Evolutionary conservation across 2,888 invertebrate genomes (phyloP).

Genomic region (Galeopsomyia nigrocyanea): DNA sequence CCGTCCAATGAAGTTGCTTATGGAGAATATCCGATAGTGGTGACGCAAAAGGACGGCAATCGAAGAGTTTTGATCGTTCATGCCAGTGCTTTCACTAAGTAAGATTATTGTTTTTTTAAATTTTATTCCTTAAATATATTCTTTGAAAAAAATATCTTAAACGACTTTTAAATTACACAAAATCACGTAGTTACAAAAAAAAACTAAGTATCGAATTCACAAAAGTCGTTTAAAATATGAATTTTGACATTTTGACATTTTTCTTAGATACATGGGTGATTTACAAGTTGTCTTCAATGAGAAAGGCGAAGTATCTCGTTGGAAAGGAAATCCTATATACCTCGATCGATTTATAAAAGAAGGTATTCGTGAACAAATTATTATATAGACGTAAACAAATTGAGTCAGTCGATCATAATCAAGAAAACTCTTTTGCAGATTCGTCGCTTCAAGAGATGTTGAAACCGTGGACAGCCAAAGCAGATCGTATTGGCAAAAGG

Average conservation of each 20-base stretch:
- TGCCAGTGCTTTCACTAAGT: constrained; percentile 79
- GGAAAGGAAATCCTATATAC: constrained; percentile 82
- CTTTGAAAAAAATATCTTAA: not conserved
- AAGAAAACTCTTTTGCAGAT: constrained; percentile 70
- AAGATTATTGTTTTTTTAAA: constrained; percentile 40
- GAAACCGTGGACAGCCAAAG: constrained; percentile 73
- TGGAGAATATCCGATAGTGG: constrained; percentile 81
- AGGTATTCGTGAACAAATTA: constrained; percentile 70
- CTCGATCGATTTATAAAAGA: constrained; percentile 75
- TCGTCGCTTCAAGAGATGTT: constrained; percentile 73
- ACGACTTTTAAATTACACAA: constrained; percentile 6
- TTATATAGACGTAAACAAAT: not conserved
- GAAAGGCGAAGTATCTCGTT: constrained; percentile 75
- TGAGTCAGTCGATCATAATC: not conserved
- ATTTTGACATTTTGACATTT: not conserved
- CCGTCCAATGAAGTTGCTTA: constrained; percentile 64
- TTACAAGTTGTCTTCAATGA: constrained; percentile 80
- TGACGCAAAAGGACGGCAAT: constrained; percentile 72
- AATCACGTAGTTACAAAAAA: no score
- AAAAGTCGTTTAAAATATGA: not conserved
- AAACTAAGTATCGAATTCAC: no score
- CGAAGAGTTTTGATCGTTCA: constrained; percentile 78
- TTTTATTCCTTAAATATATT: no score
- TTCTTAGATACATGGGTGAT: constrained; percentile 80
- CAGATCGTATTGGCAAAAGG: constrained; percentile 72